Evolutionary conservation across 2,888 invertebrate genomes (phyloP).

Genomic region (Microdon myrmicae): DNA sequence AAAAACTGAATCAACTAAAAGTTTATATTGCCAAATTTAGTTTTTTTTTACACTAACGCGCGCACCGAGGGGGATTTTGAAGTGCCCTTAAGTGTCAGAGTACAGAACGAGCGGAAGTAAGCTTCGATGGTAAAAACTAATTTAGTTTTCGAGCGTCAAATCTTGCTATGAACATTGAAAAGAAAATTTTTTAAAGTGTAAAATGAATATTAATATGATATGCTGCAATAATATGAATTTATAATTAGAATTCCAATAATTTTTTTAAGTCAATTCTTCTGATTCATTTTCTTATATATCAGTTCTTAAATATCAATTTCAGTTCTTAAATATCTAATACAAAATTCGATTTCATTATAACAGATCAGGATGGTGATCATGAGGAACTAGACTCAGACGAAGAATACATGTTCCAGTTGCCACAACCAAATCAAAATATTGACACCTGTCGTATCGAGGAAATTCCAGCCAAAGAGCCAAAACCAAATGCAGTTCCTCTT

Average conservation of each 20-base stretch:
- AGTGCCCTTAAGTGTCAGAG: no score
- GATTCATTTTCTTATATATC: not conserved
- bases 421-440: slow-evolving; percentile 74
- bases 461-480: slow-evolving; percentile 92
- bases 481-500: slow-evolving; percentile 89
- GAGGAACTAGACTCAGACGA: slow-evolving; percentile 76
- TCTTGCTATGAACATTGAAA: no score
- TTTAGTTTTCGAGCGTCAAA: no score
- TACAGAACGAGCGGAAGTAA: no score
- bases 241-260: slow-evolving; percentile 2
- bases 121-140: no score
- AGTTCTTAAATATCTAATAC: not conserved
- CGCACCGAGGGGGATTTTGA: no score
- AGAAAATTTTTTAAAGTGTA: no score
- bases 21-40: no score
- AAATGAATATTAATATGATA: no score
- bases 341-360: not conserved
- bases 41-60: no score
- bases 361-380: slow-evolving; percentile 70
- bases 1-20: no score
- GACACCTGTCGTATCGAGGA: slow-evolving; percentile 89
- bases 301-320: slow-evolving; percentile 2
- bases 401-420: slow-evolving; percentile 71
- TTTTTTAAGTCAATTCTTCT: slow-evolving; percentile 1
- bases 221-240: slow-evolving; percentile 16